Conservation (phyloP, 2,888 invertebrate genomes). For the Coleophora flavipennella region DNA sequence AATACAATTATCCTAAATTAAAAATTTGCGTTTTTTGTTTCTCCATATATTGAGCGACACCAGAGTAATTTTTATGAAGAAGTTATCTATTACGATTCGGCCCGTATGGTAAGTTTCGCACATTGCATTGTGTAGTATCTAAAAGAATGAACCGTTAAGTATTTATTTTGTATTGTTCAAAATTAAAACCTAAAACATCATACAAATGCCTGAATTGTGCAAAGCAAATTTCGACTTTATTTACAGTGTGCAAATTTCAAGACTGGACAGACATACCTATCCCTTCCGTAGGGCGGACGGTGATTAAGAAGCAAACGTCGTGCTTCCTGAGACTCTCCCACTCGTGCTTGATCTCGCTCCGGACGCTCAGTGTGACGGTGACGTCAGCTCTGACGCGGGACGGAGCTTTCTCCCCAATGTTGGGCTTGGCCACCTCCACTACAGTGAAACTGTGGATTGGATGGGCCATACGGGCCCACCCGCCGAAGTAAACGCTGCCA, state of each 20-base stretch:
- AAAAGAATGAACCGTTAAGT: no score
- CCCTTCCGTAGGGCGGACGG: slow-evolving; percentile 86
- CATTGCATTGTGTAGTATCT: no score
- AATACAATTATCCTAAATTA: no score
- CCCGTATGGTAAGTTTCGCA: no score
- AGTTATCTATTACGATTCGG: no score
- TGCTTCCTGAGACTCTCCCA: slow-evolving; percentile 98
- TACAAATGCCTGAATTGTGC: no score
- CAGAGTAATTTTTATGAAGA: no score
- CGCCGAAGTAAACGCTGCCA: slow-evolving; percentile 89
- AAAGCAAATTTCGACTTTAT: no score
- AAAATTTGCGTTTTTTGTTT: no score
- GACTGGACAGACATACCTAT: slow-evolving; percentile 74
- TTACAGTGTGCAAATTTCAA: neutral
- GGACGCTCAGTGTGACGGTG: slow-evolving; percentile 90
- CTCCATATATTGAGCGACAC: no score
- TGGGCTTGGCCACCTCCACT: slow-evolving; percentile 94
- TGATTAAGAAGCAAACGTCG: slow-evolving; percentile 97
- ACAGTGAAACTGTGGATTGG: slow-evolving; percentile 94
- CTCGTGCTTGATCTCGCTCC: slow-evolving; percentile 93
- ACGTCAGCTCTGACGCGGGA: slow-evolving; percentile 97
- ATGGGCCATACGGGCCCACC: slow-evolving; percentile 99
- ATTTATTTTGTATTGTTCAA: no score
- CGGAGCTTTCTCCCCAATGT: slow-evolving; percentile 94
- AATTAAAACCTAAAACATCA: no score